Percentiles rank a stretch among this genome's conserved stretches.
phyloP scores from a whole-genome alignment of 2,888 invertebrate genomes.

The Crossocerus cetratus region DNA sequence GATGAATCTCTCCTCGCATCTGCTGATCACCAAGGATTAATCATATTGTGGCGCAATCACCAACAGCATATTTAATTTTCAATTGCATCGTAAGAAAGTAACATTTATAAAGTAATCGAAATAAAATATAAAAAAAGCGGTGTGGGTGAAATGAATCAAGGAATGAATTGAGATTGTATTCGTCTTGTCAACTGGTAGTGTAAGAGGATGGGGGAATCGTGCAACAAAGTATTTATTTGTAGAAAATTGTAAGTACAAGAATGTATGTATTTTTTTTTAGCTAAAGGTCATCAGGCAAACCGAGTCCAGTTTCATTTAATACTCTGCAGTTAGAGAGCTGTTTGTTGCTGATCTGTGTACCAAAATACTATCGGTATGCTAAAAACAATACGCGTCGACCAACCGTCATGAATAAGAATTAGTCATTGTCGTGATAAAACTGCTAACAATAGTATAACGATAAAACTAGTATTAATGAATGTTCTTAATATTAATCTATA shows the following conservation, averaged over 20 bases:
- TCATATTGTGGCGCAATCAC: conserved; percentile 83
- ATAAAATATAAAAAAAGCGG: conserved; percentile 12
- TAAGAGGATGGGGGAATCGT: no score
- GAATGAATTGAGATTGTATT: no score
- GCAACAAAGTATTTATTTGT: no score
- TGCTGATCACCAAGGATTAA: conserved; percentile 88
- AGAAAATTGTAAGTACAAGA: background rate
- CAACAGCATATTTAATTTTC: conserved; percentile 60
- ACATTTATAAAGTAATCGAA: background rate
- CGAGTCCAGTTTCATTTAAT: conserved; percentile 39
- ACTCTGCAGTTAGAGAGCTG: conserved; percentile 55
- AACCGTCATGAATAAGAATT: no score
- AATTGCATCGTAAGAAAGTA: background rate
- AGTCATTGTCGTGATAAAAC: no score
- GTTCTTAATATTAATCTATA: conserved; percentile 37
- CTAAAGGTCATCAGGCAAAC: conserved; percentile 24
- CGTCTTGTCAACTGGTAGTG: no score
- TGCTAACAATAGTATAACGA: no score
- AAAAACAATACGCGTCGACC: no score
- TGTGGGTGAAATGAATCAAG: no score
- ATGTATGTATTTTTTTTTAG: conserved; percentile 9
- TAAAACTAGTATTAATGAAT: conserved; percentile 23
- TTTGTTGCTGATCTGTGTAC: conserved; percentile 7
- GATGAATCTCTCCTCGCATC: conserved; percentile 92
- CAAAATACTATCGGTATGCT: no score